Evolutionary conservation across 1,140 invertebrate species (phyloP).

Genomic region (Chironomus tepperi): DNA sequence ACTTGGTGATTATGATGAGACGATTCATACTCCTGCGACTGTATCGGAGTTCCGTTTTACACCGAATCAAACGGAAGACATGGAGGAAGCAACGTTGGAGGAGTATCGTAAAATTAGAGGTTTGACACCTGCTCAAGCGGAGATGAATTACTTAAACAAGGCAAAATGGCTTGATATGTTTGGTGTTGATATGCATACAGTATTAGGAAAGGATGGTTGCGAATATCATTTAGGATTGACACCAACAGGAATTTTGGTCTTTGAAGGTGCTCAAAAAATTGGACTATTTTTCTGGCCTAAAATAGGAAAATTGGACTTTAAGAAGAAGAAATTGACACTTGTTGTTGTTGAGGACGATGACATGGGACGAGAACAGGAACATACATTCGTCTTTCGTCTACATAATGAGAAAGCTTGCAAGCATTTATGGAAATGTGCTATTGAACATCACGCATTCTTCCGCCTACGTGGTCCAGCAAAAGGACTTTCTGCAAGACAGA

Average conservation of each 20-base stretch:
- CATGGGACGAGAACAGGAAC: constrained; percentile 83
- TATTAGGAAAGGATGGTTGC: constrained; percentile 89
- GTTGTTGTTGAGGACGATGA: constrained; percentile 96
- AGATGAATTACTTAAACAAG: constrained; percentile 85
- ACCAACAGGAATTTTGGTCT: constrained; percentile 93
- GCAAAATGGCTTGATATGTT: constrained; percentile 96
- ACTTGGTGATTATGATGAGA: constrained; percentile 91
- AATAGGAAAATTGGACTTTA: constrained; percentile 88
- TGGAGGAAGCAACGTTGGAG: constrained; percentile 85
- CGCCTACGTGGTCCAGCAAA: constrained; percentile 83
- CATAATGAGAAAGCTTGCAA: constrained; percentile 97
- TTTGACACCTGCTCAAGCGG: constrained; percentile 80
- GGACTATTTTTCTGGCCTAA: constrained; percentile 98
- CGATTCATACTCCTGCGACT: constrained; percentile 83
- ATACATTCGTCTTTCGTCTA: constrained; percentile 83
- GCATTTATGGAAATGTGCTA: constrained; percentile 98
- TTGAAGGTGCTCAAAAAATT: constrained; percentile 92
- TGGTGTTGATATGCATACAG: constrained; percentile 91
- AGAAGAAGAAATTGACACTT: constrained; percentile 90
- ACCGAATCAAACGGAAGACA: constrained; percentile 84
- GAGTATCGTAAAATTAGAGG: constrained; percentile 81
- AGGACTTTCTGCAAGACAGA: constrained; percentile 79
- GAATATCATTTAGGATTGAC: constrained; percentile 96
- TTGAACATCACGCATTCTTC: constrained; percentile 99
- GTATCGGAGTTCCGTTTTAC: constrained; percentile 97